A percentile compares a stretch with the other conserved stretches of the same genome.
These are phyloP conservation scores for Limonius californicus DNA, from an alignment of 1,140 invertebrate genomes.

Conservation along the genomic window DNA sequence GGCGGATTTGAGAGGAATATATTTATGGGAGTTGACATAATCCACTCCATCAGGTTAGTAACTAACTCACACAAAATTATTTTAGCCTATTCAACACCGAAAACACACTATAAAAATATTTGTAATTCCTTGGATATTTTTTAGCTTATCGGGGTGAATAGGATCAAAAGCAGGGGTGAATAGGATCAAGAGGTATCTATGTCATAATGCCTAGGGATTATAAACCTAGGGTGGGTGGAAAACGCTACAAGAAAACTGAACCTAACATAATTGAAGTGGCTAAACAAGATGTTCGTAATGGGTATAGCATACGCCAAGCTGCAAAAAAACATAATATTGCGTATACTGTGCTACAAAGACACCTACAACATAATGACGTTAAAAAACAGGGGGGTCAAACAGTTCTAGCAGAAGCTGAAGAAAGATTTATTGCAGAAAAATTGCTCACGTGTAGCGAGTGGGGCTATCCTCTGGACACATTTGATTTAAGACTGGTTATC, in stretches of 20 bases:
- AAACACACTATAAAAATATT: not conserved
- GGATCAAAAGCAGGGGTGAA: no score
- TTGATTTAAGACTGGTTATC: not conserved
- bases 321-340: not conserved
- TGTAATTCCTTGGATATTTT: not conserved
- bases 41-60: not conserved
- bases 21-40: no score
- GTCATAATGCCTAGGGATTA: not conserved
- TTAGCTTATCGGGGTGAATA: not conserved
- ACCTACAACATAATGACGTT: not conserved
- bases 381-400: not conserved
- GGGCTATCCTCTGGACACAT: no score
- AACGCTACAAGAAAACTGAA: not conserved
- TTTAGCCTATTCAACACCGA: not conserved
- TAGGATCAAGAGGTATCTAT: not conserved
- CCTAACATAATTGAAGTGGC: no score
- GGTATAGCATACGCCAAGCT: not conserved
- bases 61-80: not conserved
- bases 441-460: no score
- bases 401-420: not conserved
- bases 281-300: not conserved
- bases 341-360: not conserved
- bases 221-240: not conserved
- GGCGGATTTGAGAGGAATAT: no score
- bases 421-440: not conserved